Evolutionary conservation across 2,113 vertebrate species (phyloP), one percentile per base, ranked within the genome.

Genomic region (Burhinus oedicnemus): DNA sequence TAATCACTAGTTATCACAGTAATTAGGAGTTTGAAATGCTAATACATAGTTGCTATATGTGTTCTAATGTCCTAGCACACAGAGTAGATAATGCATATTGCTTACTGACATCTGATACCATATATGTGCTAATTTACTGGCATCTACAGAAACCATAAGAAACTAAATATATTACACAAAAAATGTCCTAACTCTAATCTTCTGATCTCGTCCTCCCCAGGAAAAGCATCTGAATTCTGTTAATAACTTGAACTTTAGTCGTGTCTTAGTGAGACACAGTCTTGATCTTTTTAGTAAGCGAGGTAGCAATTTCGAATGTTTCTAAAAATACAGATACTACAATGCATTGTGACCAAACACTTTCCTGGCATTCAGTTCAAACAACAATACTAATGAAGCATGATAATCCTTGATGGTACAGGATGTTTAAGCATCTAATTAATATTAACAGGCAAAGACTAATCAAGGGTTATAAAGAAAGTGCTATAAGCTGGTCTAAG

Each of bases 161-260:
- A 94, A 87, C 72, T 61, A 81, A 94, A 85, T 38, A 72, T 3
- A 13, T 29, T 72, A 61, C 34, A 87, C 12, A 89, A 96, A 96
- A 90, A 51, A 22, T 34, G 11, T 45, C 70, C 74, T 80, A 80
- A 92, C 45, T 78, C 42, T 20, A 96, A 81, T 66, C 70, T 94
- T 62, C 15, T 6, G 18, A 65, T 38, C 58, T 84, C 62, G 49
- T 32, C 51, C 76, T 85, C 81, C 61, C 79, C 29, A 82, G 64
- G 45, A 97, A 95, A 95, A 80, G 71, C 82, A 94, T 77, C 42
- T 95, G 60, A 97, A 94, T 87, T 95, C 87, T 55, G 23, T 77
- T 94, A 97, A 92, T 64, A 83, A 85, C 78, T 89, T 95, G 70
- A 95, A 95, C 47, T 92, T 96, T 66, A 87, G 36, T 51, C 7